Evolutionary conservation across 1,140 invertebrate genomes (phyloP).

Genomic region (Camponotus pennsylvanicus): DNA sequence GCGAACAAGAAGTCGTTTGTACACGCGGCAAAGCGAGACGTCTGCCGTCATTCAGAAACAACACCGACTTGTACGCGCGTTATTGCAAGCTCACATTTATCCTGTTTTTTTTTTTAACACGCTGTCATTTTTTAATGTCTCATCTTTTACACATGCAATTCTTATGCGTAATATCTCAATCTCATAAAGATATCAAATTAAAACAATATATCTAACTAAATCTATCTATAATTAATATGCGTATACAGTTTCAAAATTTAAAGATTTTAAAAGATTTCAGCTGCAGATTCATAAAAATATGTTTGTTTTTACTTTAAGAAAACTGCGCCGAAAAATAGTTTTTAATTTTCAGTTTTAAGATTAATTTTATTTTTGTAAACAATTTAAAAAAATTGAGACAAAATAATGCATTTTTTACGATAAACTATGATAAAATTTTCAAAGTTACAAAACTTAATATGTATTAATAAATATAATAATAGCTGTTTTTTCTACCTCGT

Average conservation of each 20-base stretch:
- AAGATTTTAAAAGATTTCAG: neutral
- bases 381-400: neutral
- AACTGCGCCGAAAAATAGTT: no score
- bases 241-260: neutral
- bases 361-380: neutral
- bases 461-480: conserved; percentile 7
- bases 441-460: neutral
- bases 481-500: neutral
- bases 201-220: neutral
- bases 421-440: neutral
- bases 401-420: neutral
- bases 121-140: neutral
- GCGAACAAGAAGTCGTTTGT: conserved; percentile 80
- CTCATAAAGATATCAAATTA: neutral
- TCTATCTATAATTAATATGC: neutral
- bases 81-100: conserved; percentile 55
- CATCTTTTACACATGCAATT: neutral
- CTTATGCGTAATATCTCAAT: neutral
- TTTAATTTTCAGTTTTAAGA: no score
- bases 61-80: conserved; percentile 65
- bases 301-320: no score
- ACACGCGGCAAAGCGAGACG: conserved; percentile 60
- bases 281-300: neutral
- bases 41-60: conserved; percentile 66
- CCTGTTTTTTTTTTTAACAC: conserved; percentile 26